Evolutionary conservation across 1,140 invertebrate genomes (phyloP).

Genomic region (Aradophagus sp.): DNA sequence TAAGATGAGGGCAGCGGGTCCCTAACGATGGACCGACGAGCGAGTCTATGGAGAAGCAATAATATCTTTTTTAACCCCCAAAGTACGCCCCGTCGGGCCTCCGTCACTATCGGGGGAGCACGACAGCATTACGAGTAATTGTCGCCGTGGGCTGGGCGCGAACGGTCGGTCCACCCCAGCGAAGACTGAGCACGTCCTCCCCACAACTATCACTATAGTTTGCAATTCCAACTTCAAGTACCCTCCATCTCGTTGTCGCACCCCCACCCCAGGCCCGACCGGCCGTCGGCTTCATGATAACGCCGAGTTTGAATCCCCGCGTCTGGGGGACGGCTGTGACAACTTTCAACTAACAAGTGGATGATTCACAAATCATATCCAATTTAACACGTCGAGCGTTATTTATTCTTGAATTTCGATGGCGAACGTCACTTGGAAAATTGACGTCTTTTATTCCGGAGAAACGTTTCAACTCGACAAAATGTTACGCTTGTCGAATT

Average conservation of each 20-base stretch:
- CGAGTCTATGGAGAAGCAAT: conserved; percentile 53
- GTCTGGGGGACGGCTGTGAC: conserved; percentile 43
- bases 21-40: conserved; percentile 44
- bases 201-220: conserved; percentile 58
- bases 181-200: conserved; percentile 43
- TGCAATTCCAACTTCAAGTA: conserved; percentile 59
- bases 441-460: conserved; percentile 28
- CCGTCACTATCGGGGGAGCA: conserved; percentile 49
- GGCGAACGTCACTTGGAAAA: conserved; percentile 28
- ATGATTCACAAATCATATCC: conserved; percentile 62
- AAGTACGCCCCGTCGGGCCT: conserved; percentile 55
- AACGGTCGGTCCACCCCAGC: conserved; percentile 43
- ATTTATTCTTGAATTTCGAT: conserved; percentile 38
- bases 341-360: conserved; percentile 60
- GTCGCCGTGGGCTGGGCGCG: conserved; percentile 51
- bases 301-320: conserved; percentile 44
- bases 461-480: conserved; percentile 2
- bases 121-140: conserved; percentile 59
- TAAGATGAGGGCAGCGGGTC: conserved; percentile 45
- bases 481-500: not conserved
- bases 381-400: conserved; percentile 47
- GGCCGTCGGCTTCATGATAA: conserved; percentile 52
- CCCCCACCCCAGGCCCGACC: conserved; percentile 39
- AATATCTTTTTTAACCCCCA: conserved; percentile 58
- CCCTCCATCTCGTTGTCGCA: conserved; percentile 50